Percentiles rank a stretch among this genome's conserved stretches.
phyloP scores from a whole-genome alignment of 2,888 invertebrate genomes.

The Eubasilissa splendida region DNA sequence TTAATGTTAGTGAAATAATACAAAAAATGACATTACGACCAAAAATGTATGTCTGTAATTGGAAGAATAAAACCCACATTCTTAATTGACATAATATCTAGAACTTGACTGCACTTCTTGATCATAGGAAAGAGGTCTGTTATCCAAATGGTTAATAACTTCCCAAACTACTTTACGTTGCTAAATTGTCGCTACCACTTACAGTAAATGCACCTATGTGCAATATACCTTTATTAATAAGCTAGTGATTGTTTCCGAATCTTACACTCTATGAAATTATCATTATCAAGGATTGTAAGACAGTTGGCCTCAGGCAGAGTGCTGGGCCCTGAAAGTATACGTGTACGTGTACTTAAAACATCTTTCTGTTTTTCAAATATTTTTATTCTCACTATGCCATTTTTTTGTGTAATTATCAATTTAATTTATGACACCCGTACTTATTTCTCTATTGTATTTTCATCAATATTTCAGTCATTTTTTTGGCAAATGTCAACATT shows the following conservation, averaged over 20 bases:
- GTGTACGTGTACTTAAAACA: too few species aligned
- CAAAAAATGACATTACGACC: too few species aligned
- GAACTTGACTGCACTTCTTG: too few species aligned
- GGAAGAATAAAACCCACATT: too few species aligned
- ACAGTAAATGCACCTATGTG: conserved; percentile 11
- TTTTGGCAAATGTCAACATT: conserved; percentile 52
- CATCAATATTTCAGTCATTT: conserved; percentile 48
- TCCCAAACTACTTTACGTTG: conserved; percentile 17
- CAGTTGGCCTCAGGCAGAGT: background rate
- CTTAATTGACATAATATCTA: too few species aligned
- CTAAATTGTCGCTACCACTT: conserved; percentile 28
- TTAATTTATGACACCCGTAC: conserved; percentile 21
- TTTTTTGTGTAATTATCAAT: background rate
- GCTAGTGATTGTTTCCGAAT: conserved; percentile 50
- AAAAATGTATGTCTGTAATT: too few species aligned
- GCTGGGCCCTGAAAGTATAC: too few species aligned
- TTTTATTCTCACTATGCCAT: too few species aligned
- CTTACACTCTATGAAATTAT: conserved; percentile 33
- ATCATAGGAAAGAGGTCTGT: too few species aligned
- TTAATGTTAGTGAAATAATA: background rate
- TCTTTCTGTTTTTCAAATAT: too few species aligned
- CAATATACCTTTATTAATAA: conserved; percentile 20
- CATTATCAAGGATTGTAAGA: conserved; percentile 25
- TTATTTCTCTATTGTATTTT: conserved; percentile 37
- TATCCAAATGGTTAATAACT: background rate